A percentile compares a stretch with the other conserved stretches of the same genome.
phyloP scores from a whole-genome alignment of 2,888 invertebrate species.

The Cordilura impudica region DNA sequence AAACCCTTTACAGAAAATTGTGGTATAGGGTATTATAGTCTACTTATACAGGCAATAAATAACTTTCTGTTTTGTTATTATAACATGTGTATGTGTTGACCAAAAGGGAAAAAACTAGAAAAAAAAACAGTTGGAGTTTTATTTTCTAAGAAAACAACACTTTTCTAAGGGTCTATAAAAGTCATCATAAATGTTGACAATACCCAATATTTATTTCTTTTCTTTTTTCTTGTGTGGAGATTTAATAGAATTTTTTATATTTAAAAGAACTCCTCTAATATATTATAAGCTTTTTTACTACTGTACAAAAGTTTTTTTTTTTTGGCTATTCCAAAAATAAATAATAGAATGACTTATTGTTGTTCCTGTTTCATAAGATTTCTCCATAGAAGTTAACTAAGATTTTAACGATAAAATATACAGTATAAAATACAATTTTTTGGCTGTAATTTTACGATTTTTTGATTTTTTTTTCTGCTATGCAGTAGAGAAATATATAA shows the following conservation, averaged over 20 bases:
- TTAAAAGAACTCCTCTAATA: slow-evolving; percentile 44
- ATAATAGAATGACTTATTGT: slow-evolving; percentile 48
- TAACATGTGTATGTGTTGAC: not conserved
- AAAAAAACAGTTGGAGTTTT: slow-evolving; percentile 22
- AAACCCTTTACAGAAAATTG: no score
- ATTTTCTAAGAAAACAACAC: slow-evolving; percentile 25
- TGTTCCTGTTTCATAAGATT: slow-evolving; percentile 45
- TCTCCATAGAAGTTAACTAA: slow-evolving; percentile 9
- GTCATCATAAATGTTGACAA: slow-evolving; percentile 61
- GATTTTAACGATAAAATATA: slow-evolving; percentile 25
- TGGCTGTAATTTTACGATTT: slow-evolving; percentile 25
- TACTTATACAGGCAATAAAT: no score
- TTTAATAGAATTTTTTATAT: slow-evolving; percentile 15
- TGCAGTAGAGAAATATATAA: slow-evolving; percentile 11
- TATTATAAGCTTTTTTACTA: slow-evolving; percentile 40
- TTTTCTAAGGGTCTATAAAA: slow-evolving; percentile 57
- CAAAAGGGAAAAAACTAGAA: not conserved
- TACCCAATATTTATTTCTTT: slow-evolving; percentile 36
- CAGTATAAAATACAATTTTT: slow-evolving; percentile 1
- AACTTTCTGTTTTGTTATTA: no score
- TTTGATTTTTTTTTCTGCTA: not conserved
- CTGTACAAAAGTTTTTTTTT: not conserved
- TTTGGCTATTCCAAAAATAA: slow-evolving; percentile 42
- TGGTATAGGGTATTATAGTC: no score
- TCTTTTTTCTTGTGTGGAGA: not conserved